These are phyloP conservation scores for Holotrichia oblita DNA, from an alignment of 1,140 invertebrate genomes.

Conservation along the genomic window DNA sequence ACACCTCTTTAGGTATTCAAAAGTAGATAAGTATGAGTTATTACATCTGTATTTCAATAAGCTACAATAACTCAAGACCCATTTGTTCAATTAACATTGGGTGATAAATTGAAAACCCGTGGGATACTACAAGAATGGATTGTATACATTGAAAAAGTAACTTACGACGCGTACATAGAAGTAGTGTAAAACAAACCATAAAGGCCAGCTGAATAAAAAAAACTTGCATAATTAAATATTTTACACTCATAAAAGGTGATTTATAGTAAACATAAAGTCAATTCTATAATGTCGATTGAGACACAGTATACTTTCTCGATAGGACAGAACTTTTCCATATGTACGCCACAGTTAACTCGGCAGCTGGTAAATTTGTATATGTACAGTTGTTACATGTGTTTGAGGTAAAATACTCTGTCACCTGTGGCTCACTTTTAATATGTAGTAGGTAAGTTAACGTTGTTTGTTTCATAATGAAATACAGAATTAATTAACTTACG, in stretches of 20 bases:
- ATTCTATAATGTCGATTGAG: constrained; percentile 3
- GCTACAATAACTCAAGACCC: neutral
- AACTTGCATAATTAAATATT: constrained; percentile 18
- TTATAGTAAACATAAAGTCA: neutral
- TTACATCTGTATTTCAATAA: neutral
- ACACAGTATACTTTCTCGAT: constrained; percentile 13
- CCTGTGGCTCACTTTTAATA: constrained; percentile 8
- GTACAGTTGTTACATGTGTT: neutral
- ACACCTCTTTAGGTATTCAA: neutral
- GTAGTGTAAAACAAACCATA: constrained; percentile 3
- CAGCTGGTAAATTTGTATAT: constrained; percentile 15
- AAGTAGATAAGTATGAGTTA: neutral
- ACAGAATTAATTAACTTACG: constrained; percentile 19
- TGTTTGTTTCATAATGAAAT: constrained; percentile 21
- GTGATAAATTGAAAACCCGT: constrained; percentile 8
- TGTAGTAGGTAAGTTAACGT: neutral
- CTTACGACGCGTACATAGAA: neutral
- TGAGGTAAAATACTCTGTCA: neutral
- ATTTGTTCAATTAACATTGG: constrained; percentile 15
- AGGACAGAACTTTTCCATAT: neutral
- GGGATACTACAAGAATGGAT: neutral
- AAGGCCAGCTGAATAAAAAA: neutral
- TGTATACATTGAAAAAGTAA: neutral
- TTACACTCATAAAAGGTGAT: constrained; percentile 8
- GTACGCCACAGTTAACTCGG: neutral